Conservation (phyloP, 2,888 invertebrate species). For the Habrosyne pyritoides region DNA sequence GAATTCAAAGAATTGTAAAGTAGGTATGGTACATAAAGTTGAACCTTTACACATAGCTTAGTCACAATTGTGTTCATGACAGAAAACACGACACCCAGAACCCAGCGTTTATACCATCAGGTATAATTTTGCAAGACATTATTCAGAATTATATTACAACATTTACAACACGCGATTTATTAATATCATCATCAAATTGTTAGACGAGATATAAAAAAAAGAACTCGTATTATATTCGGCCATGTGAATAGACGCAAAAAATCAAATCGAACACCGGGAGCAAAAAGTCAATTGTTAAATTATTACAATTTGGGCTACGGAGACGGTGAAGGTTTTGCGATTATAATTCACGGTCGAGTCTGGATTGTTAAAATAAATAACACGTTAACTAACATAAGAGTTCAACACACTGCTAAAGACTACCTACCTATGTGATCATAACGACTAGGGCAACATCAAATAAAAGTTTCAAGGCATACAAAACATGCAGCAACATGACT, state of each 20-base stretch:
- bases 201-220: constrained; percentile 1
- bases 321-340: background rate
- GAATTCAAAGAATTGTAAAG: background rate
- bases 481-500: background rate
- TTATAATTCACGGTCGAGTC: background rate
- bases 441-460: background rate
- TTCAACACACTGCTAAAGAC: background rate
- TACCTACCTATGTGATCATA: background rate
- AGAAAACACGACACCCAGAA: background rate
- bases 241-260: constrained; percentile 10
- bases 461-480: background rate
- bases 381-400: background rate
- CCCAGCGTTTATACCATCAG: constrained; percentile 15
- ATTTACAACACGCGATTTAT: constrained; percentile 37
- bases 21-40: background rate
- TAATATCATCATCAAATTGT: constrained; percentile 31
- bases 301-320: background rate
- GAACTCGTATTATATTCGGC: constrained; percentile 2
- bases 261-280: constrained; percentile 5
- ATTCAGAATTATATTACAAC: constrained; percentile 28
- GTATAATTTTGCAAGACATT: constrained; percentile 26
- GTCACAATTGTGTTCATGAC: background rate
- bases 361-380: background rate
- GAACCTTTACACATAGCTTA: background rate
- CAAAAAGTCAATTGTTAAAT: constrained; percentile 11